Conservation (phyloP, 2,797 vertebrate species). For the Galago senegalensis region DNA sequence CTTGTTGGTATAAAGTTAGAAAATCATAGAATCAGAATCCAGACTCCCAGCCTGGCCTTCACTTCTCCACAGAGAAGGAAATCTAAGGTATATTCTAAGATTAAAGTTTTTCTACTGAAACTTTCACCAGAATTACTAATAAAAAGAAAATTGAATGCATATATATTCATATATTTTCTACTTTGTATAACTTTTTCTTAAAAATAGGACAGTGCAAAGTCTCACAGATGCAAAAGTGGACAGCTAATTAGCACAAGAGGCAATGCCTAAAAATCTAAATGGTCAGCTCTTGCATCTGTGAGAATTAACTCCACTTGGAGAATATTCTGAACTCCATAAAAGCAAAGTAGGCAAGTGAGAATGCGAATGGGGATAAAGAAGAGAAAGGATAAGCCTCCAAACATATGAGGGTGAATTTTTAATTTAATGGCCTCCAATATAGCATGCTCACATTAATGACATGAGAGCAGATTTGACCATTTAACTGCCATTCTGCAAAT, state of each 20-base stretch:
- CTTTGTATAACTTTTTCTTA: slow-evolving; percentile 16
- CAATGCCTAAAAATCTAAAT: not conserved
- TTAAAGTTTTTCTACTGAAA: slow-evolving; percentile 27
- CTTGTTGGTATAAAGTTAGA: not conserved
- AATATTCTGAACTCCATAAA: not conserved
- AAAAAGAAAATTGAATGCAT: not conserved
- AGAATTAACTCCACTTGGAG: slow-evolving; percentile 6
- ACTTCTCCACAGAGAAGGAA: not conserved
- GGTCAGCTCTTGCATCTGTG: not conserved
- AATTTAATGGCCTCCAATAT: not conserved
- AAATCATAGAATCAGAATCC: not conserved
- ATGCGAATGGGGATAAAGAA: not conserved
- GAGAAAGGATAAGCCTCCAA: not conserved
- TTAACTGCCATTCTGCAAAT: slow-evolving; percentile 32
- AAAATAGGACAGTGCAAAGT: not conserved
- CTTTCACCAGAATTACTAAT: slow-evolving; percentile 43
- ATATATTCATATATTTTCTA: not conserved
- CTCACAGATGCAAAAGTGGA: not conserved
- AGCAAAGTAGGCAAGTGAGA: not conserved
- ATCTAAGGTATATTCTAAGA: not conserved
- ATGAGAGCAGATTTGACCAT: not conserved
- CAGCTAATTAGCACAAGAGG: not conserved
- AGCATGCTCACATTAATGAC: not conserved
- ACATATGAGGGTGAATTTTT: not conserved
- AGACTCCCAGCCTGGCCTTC: not conserved